phyloP scores from a whole-genome alignment of 53 echinoderm and acorn worm species.

The Paelopatides confundens region DNA sequence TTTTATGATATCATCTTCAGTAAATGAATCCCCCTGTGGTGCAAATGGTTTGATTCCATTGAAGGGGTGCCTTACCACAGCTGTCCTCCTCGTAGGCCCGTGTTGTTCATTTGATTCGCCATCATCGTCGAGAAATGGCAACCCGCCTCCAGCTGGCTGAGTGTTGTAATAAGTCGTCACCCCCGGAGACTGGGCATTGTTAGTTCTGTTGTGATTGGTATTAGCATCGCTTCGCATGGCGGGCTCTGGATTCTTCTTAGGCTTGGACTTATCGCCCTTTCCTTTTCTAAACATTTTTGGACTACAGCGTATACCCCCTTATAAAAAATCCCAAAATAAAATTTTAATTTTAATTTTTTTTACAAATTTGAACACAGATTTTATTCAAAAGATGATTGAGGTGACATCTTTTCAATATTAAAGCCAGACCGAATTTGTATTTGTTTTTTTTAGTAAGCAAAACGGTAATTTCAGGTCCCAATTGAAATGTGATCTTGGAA shows the following conservation, averaged over 20 bases:
- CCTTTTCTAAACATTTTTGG: neutral
- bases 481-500: too few relatives aligned
- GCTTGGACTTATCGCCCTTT: neutral
- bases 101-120: neutral
- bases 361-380: too few relatives aligned
- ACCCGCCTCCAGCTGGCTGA: neutral
- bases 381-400: too few relatives aligned
- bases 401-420: too few relatives aligned
- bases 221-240: neutral
- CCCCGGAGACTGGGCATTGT: neutral
- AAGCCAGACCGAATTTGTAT: too few relatives aligned
- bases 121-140: neutral
- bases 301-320: neutral
- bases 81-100: neutral
- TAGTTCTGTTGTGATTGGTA: too few relatives aligned
- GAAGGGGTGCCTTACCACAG: conserved; percentile 9
- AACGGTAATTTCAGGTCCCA: too few relatives aligned
- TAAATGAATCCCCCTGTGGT: neutral
- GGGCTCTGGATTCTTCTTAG: conserved; percentile 1
- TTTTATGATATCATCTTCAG: conserved; percentile 42
- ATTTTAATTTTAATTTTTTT: too few relatives aligned
- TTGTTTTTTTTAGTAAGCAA: too few relatives aligned
- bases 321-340: neutral
- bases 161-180: too few relatives aligned
- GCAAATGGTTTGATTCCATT: neutral